A percentile compares a stretch with the other conserved stretches of the same genome.
Evolutionary conservation across 2,888 invertebrate genomes (phyloP).

Genomic region (Agelastica alni): DNA sequence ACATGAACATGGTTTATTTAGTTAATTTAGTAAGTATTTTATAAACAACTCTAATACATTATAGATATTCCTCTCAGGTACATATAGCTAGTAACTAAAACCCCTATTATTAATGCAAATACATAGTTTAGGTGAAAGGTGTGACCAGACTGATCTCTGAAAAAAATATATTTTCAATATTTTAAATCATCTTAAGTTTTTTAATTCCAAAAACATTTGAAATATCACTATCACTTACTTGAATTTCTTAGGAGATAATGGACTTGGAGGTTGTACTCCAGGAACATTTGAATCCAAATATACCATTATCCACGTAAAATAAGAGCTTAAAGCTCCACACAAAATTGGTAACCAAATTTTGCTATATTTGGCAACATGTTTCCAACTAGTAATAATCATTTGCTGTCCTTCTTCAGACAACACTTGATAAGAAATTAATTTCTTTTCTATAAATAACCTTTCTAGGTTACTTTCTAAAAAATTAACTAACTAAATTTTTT

Average conservation of each 20-base stretch:
- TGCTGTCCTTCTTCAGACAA: slow-evolving; percentile 50
- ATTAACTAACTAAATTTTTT: no score
- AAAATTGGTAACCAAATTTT: slow-evolving; percentile 51
- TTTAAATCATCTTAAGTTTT: not conserved
- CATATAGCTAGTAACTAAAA: slow-evolving; percentile 56
- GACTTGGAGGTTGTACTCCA: slow-evolving; percentile 64
- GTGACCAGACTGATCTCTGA: slow-evolving; percentile 51
- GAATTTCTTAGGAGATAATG: slow-evolving; percentile 61
- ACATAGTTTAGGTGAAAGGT: slow-evolving; percentile 59
- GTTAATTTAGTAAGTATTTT: not conserved
- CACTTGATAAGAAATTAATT: slow-evolving; percentile 47
- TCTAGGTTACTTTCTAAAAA: slow-evolving; percentile 35
- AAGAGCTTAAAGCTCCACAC: slow-evolving; percentile 60
- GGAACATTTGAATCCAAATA: slow-evolving; percentile 66
- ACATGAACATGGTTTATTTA: no score
- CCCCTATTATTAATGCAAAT: slow-evolving; percentile 58
- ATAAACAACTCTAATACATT: slow-evolving; percentile 27
- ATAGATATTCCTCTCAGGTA: slow-evolving; percentile 46
- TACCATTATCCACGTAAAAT: slow-evolving; percentile 63
- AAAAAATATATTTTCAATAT: slow-evolving; percentile 29
- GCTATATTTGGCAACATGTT: slow-evolving; percentile 49
- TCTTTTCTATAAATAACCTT: slow-evolving; percentile 44
- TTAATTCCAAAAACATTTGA: not conserved
- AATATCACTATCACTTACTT: slow-evolving; percentile 49
- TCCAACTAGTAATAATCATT: slow-evolving; percentile 50